Conservation (phyloP, 2,113 vertebrate genomes). For the Channa maculata region DNA sequence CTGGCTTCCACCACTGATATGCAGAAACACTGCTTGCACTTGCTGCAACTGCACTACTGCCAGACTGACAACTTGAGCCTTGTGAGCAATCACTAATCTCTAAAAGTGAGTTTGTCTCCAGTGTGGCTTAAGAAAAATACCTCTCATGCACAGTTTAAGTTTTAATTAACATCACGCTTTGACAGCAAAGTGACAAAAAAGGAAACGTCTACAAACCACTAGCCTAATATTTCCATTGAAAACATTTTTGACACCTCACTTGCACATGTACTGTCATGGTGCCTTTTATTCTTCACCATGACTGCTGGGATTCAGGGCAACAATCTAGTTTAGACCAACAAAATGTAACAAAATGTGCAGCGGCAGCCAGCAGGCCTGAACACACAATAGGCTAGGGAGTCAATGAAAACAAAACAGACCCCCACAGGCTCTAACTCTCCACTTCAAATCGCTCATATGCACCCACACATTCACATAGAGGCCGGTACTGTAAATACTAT, state of each 20-base stretch:
- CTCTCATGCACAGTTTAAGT: slow-evolving; percentile 30
- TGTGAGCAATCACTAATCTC: slow-evolving; percentile 30
- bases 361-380: slow-evolving; percentile 57
- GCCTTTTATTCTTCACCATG: slow-evolving; percentile 27
- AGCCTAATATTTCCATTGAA: slow-evolving; percentile 11
- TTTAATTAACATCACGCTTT: neutral
- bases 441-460: neutral
- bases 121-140: slow-evolving; percentile 7
- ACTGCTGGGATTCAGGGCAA: slow-evolving; percentile 32
- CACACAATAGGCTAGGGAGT: slow-evolving; percentile 62
- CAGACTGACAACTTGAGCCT: neutral
- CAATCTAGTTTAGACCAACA: slow-evolving; percentile 52
- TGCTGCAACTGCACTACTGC: neutral
- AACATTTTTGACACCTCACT: slow-evolving; percentile 4
- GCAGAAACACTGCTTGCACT: neutral
- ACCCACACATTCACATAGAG: slow-evolving; percentile 16
- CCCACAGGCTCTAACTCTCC: slow-evolving; percentile 25
- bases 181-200: neutral
- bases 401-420: slow-evolving; percentile 69
- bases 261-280: neutral
- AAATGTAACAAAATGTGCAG: slow-evolving; percentile 69
- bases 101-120: fast-evolving
- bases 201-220: slow-evolving; percentile 11
- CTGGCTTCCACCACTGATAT: too few relatives aligned
- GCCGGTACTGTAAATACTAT: slow-evolving; percentile 25